A percentile compares a stretch with the other conserved stretches of the same genome.
Evolutionary conservation across 2,888 invertebrate species (phyloP).

Genomic region (Dorcus hopei): DNA sequence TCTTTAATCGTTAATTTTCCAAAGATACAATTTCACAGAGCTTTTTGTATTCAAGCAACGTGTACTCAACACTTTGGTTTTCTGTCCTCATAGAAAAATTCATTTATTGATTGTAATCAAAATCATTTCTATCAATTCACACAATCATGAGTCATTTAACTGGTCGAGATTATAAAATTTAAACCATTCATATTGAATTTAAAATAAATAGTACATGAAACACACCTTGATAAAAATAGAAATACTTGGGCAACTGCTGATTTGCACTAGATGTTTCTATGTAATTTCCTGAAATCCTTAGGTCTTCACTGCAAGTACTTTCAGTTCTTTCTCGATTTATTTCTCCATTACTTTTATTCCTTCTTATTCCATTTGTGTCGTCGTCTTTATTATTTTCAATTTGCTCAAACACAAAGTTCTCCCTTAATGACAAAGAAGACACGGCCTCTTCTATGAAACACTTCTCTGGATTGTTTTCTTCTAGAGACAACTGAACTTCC

Average conservation of each 20-base stretch:
- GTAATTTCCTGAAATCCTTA: neutral
- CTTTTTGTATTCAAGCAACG: conserved; percentile 16
- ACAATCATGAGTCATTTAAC: no score
- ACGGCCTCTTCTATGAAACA: conserved; percentile 85
- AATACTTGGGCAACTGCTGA: conserved; percentile 51
- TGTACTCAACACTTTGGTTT: conserved; percentile 37
- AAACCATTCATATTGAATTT: neutral
- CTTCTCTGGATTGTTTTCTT: conserved; percentile 75
- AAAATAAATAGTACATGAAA: neutral
- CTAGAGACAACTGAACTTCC: conserved; percentile 60
- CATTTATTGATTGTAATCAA: no score
- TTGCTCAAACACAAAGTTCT: conserved; percentile 43
- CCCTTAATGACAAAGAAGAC: conserved; percentile 59
- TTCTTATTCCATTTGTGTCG: neutral
- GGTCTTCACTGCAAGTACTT: conserved; percentile 36
- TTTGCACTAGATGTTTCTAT: conserved; percentile 19
- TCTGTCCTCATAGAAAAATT: no score
- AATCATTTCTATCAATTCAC: no score
- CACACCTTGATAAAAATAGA: conserved; percentile 82
- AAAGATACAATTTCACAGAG: conserved; percentile 30
- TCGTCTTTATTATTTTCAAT: conserved; percentile 29
- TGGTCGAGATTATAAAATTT: no score
- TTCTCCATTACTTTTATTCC: neutral
- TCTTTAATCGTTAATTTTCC: conserved; percentile 23
- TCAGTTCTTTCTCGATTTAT: conserved; percentile 28